These are phyloP conservation scores for Leptopilina boulardi DNA, from an alignment of 1,140 invertebrate genomes.

Conservation along the genomic window DNA sequence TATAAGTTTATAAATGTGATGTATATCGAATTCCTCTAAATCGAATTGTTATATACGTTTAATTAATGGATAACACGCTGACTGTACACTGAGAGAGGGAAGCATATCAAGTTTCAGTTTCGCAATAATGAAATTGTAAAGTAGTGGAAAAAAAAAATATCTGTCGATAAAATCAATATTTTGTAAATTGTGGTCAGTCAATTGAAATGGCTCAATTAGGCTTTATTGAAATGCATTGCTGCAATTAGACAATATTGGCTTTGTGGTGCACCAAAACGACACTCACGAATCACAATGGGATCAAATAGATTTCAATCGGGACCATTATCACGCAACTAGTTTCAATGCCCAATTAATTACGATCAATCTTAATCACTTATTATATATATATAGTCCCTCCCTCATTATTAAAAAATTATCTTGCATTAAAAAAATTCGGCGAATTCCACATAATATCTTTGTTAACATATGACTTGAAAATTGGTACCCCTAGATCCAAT, in stretches of 20 bases:
- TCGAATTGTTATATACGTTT: background rate
- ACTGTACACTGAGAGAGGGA: background rate
- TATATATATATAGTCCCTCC: too few relatives aligned
- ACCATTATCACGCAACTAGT: constrained; percentile 30
- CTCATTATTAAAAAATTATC: background rate
- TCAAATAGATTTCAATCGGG: constrained; percentile 22
- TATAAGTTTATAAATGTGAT: background rate
- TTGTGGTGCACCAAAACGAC: constrained; percentile 18
- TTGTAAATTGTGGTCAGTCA: constrained; percentile 9
- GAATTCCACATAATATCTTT: too few relatives aligned
- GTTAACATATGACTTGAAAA: too few relatives aligned
- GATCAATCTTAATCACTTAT: background rate
- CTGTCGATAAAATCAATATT: constrained; percentile 47
- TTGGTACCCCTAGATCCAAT: too few relatives aligned
- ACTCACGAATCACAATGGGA: background rate
- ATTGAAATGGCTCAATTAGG: constrained; percentile 43
- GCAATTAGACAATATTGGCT: constrained; percentile 49
- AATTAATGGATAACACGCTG: background rate
- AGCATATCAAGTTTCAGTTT: background rate
- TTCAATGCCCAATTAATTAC: constrained; percentile 1
- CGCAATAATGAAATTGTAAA: too few relatives aligned
- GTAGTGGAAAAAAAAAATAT: constrained; percentile 35
- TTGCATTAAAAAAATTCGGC: background rate
- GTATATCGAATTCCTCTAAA: background rate
- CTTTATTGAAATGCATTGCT: constrained; percentile 46